phyloP scores from a whole-genome alignment of 2,797 vertebrate species.

The Sorex maritimensis region DNA sequence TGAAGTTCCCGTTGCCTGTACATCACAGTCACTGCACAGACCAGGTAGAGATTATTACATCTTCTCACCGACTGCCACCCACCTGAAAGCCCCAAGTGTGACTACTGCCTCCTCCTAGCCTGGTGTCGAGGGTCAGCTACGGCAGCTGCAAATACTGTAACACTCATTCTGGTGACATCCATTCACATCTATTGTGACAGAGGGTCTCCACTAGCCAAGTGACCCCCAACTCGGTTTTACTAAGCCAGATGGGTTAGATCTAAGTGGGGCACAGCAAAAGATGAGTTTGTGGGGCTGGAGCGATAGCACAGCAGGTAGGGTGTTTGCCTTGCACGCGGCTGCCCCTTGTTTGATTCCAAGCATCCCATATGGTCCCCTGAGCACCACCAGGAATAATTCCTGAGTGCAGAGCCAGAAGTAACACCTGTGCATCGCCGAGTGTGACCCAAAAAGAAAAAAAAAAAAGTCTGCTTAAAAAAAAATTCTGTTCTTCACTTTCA shows the following conservation, averaged over 20 bases:
- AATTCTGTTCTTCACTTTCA: slow-evolving; percentile 22
- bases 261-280: slow-evolving; percentile 74
- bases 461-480: background rate
- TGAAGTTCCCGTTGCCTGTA: slow-evolving; percentile 95
- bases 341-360: no score
- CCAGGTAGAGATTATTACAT: slow-evolving; percentile 94
- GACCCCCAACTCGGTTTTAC: slow-evolving; percentile 85
- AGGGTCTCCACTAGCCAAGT: slow-evolving; percentile 88
- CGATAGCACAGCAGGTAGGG: no score
- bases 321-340: no score
- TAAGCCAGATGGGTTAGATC: slow-evolving; percentile 89
- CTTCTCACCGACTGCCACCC: slow-evolving; percentile 93
- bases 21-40: slow-evolving; percentile 98
- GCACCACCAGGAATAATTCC: no score
- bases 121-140: slow-evolving; percentile 90
- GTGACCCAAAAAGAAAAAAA: no score
- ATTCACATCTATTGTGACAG: slow-evolving; percentile 86
- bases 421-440: no score
- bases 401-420: no score
- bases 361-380: no score
- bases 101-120: slow-evolving; percentile 86
- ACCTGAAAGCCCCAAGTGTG: slow-evolving; percentile 83
- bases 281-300: background rate
- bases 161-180: slow-evolving; percentile 90
- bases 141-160: slow-evolving; percentile 93